A percentile compares a stretch with the other conserved stretches of the same genome.
phyloP scores from a whole-genome alignment of 2,888 invertebrate genomes.

The Eudasyphora cyanicolor region DNA sequence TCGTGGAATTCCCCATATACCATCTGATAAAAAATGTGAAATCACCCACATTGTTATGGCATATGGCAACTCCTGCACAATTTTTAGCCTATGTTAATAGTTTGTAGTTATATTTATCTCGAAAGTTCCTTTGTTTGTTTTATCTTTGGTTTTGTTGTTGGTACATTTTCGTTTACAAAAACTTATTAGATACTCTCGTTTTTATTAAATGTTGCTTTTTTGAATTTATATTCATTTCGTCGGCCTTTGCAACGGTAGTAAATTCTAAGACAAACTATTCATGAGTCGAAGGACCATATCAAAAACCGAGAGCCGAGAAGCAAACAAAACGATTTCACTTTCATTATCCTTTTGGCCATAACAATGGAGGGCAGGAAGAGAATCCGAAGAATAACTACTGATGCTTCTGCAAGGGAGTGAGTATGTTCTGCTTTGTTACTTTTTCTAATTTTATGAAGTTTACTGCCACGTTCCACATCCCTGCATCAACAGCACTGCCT shows the following conservation, averaged over 20 bases:
- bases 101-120: neutral
- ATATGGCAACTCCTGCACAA: conserved; percentile 11
- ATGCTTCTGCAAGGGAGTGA: neutral
- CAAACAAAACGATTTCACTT: conserved; percentile 31
- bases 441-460: conserved; percentile 47
- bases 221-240: conserved; percentile 29
- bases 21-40: too few relatives aligned
- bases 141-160: neutral
- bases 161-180: neutral
- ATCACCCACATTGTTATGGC: too few relatives aligned
- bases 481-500: too few relatives aligned
- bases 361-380: neutral
- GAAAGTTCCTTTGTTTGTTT: neutral
- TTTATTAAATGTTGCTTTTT: conserved; percentile 38
- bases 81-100: neutral
- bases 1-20: too few relatives aligned
- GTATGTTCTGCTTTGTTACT: conserved; percentile 39
- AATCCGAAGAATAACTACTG: neutral
- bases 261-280: conserved; percentile 29
- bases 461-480: conserved; percentile 22
- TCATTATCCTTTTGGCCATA: conserved; percentile 28
- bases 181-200: conserved; percentile 31
- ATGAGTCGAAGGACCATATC: neutral
- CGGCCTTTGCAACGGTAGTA: conserved; percentile 9
- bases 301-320: neutral